Evolutionary conservation across 2,888 invertebrate genomes (phyloP).

Genomic region (Drosophila longiperda): DNA sequence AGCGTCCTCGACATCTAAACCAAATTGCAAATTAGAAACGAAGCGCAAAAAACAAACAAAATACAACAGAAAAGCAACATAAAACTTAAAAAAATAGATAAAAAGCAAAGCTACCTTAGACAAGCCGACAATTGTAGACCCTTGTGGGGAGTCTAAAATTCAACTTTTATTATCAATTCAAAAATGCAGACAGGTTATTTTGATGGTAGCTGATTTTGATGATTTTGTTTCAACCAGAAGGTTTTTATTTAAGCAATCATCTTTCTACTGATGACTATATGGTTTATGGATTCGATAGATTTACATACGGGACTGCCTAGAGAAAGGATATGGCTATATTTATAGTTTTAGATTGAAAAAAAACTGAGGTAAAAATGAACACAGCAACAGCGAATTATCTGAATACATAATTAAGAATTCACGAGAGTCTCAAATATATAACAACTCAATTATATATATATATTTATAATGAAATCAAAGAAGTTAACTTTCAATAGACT

Average conservation of each 20-base stretch:
- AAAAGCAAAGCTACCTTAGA: neutral
- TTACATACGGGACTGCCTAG: no score
- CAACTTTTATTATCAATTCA: neutral
- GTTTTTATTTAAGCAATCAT: neutral
- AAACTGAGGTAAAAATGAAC: neutral
- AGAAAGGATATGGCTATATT: neutral
- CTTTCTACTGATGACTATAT: neutral
- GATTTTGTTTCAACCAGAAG: neutral
- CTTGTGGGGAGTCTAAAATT: neutral
- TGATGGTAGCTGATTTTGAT: neutral
- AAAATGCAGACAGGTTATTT: neutral
- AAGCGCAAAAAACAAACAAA: conserved; percentile 56
- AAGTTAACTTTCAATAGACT: neutral
- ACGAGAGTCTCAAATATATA: neutral
- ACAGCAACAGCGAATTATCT: accelerated
- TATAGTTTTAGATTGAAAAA: neutral
- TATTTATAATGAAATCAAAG: neutral
- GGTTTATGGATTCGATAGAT: neutral
- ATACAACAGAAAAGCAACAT: conserved; percentile 61
- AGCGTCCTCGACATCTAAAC: conserved; percentile 47
- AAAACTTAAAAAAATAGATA: conserved; percentile 55
- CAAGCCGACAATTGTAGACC: neutral
- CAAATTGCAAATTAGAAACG: conserved; percentile 84
- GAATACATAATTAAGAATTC: accelerated
- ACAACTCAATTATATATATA: neutral